These are phyloP conservation scores for Lycopodina hypogea DNA, from an alignment of 37 sponge, comb jelly and placozoan species.

Conservation along the genomic window DNA sequence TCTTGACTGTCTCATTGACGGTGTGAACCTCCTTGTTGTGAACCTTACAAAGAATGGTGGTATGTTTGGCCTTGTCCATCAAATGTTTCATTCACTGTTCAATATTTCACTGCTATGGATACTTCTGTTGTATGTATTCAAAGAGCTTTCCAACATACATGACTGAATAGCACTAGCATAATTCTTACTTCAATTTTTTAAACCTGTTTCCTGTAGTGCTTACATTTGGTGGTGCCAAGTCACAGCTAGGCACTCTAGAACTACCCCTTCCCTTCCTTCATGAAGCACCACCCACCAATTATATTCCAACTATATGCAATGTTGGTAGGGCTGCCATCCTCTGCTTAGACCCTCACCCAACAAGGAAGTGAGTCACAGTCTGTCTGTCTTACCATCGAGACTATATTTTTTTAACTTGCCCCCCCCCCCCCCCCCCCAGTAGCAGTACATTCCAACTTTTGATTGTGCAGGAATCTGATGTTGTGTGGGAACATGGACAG, in stretches of 20 bases:
- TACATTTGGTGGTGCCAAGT: slow-evolving; percentile 43
- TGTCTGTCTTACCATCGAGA: background rate
- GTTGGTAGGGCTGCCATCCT: slow-evolving; percentile 52
- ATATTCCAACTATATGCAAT: slow-evolving; percentile 28
- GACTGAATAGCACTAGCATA: background rate
- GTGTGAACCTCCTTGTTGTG: slow-evolving; percentile 48
- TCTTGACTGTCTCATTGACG: slow-evolving; percentile 35
- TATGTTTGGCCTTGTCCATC: background rate
- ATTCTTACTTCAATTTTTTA: background rate
- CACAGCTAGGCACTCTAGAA: slow-evolving; percentile 29
- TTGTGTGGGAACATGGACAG: slow-evolving; percentile 64
- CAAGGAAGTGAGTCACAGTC: slow-evolving; percentile 7
- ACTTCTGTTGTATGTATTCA: no score
- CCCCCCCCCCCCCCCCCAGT: no score
- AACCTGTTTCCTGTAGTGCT: slow-evolving; percentile 5
- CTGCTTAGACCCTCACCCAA: slow-evolving; percentile 56
- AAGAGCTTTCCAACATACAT: no score
- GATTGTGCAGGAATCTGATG: slow-evolving; percentile 38
- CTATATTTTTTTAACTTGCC: no score
- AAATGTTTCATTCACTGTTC: background rate
- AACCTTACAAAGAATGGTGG: slow-evolving; percentile 60
- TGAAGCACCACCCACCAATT: slow-evolving; percentile 42
- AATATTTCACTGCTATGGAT: no score
- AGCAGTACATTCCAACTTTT: no score
- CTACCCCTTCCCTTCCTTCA: slow-evolving; percentile 24